These are phyloP conservation scores for Lepilemur ruficaudatus DNA, from an alignment of 2,797 vertebrate genomes.

Conservation along the genomic window DNA sequence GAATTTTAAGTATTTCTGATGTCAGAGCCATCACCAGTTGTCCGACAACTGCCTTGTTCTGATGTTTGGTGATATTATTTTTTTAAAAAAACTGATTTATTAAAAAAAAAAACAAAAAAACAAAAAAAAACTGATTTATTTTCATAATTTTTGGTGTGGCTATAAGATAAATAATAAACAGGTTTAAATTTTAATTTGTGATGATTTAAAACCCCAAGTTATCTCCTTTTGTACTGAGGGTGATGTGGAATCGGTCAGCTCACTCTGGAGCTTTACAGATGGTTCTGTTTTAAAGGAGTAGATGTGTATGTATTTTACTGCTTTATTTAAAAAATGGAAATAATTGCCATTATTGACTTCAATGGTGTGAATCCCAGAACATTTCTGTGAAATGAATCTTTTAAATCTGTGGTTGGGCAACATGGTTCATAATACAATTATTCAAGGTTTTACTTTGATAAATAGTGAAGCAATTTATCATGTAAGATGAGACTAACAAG, in stretches of 20 bases:
- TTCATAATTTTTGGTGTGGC: background rate
- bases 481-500: conserved; percentile 20
- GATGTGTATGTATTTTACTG: background rate
- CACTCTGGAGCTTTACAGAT: background rate
- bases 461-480: background rate
- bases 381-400: background rate
- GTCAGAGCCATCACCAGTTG: background rate
- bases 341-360: background rate
- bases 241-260: background rate
- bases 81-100: background rate
- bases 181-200: background rate
- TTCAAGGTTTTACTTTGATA: background rate
- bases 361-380: background rate
- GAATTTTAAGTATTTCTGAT: background rate
- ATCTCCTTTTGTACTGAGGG: background rate
- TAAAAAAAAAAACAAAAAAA: background rate
- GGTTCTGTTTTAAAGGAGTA: background rate
- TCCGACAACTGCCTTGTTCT: background rate
- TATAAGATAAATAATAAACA: background rate
- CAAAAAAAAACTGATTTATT: background rate
- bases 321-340: conserved; percentile 25
- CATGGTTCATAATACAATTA: background rate
- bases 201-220: background rate
- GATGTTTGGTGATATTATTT: background rate
- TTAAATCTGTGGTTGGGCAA: background rate